phyloP scores from a whole-genome alignment of 2,797 vertebrate species.

The Cyclopterus lumpus region DNA sequence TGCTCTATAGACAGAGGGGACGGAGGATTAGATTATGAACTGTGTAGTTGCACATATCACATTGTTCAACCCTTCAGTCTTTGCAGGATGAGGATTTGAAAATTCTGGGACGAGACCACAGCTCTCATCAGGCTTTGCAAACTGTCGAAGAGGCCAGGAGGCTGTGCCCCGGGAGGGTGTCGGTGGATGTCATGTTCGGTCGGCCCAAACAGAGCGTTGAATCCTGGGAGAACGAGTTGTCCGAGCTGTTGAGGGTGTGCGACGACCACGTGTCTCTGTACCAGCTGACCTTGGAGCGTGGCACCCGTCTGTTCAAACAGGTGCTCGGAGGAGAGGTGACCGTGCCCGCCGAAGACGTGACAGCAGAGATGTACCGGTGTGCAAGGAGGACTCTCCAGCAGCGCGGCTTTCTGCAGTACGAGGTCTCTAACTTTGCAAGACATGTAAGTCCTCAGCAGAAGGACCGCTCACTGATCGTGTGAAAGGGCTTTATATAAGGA shows the following conservation, averaged over 20 bases:
- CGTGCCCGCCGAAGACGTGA: slow-evolving; percentile 78
- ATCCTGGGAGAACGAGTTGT: slow-evolving; percentile 85
- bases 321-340: slow-evolving; percentile 78
- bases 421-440: slow-evolving; percentile 95
- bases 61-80: slow-evolving; percentile 79
- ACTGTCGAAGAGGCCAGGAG: slow-evolving; percentile 83
- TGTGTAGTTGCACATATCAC: not conserved
- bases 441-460: slow-evolving; percentile 79
- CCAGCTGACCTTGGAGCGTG: slow-evolving; percentile 93
- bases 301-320: slow-evolving; percentile 88
- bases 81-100: slow-evolving; percentile 84
- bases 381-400: slow-evolving; percentile 79
- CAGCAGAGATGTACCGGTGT: slow-evolving; percentile 88
- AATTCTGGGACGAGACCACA: slow-evolving; percentile 91
- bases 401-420: slow-evolving; percentile 89
- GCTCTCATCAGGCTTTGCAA: slow-evolving; percentile 78
- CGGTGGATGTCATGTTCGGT: slow-evolving; percentile 92
- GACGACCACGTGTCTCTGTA: slow-evolving; percentile 91
- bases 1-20: no score
- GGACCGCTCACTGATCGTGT: not conserved
- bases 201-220: slow-evolving; percentile 85
- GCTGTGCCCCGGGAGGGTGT: slow-evolving; percentile 89
- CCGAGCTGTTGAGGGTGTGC: slow-evolving; percentile 78
- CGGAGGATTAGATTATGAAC: not conserved
- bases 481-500: not conserved